Evolutionary conservation across 1,140 invertebrate species (phyloP).

Genomic region (Drosophila murphyi): DNA sequence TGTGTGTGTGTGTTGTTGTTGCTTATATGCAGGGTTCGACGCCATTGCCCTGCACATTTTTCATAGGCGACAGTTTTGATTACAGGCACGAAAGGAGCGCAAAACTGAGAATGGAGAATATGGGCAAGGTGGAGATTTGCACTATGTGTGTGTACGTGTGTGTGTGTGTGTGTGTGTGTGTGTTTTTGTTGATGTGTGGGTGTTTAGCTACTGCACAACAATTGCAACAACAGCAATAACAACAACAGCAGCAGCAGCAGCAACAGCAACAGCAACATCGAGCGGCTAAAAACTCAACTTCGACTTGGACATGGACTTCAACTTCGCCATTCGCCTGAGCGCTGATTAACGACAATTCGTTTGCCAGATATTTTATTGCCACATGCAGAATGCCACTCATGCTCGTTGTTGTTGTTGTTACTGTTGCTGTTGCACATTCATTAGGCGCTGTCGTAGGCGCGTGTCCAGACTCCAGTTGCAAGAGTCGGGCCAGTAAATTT

Average conservation of each 20-base stretch:
- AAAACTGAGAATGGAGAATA: constrained; percentile 3
- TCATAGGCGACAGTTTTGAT: constrained; percentile 81
- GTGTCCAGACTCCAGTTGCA: constrained; percentile 41
- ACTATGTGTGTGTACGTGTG: constrained; percentile 14
- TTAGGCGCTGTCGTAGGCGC: constrained; percentile 77
- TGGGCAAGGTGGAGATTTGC: constrained; percentile 25
- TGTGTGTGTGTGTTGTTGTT: constrained; percentile 15
- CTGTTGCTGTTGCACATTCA: constrained; percentile 65
- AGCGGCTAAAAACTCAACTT: constrained; percentile 7
- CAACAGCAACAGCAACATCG: constrained; percentile 22
- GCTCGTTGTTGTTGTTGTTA: constrained; percentile 9
- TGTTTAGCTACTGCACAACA: constrained; percentile 41
- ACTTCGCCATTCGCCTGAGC: constrained; percentile 47
- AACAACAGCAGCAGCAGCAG: constrained; percentile 12
- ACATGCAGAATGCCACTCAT: constrained; percentile 8
- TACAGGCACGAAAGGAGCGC: constrained; percentile 44
- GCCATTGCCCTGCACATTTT: constrained; percentile 78
- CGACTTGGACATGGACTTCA: constrained; percentile 31
- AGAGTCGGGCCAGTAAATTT: constrained; percentile 62
- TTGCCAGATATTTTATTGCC: constrained; percentile 81
- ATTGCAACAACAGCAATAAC: constrained; percentile 11
- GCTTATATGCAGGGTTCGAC: constrained; percentile 43
- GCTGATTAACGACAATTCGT: constrained; percentile 82
- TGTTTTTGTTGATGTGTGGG: constrained; percentile 18
- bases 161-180: constrained; percentile 1